Percentiles rank a stretch among this genome's conserved stretches.
Conservation (phyloP, 2,113 vertebrate genomes). For the Tinamus guttatus region DNA sequence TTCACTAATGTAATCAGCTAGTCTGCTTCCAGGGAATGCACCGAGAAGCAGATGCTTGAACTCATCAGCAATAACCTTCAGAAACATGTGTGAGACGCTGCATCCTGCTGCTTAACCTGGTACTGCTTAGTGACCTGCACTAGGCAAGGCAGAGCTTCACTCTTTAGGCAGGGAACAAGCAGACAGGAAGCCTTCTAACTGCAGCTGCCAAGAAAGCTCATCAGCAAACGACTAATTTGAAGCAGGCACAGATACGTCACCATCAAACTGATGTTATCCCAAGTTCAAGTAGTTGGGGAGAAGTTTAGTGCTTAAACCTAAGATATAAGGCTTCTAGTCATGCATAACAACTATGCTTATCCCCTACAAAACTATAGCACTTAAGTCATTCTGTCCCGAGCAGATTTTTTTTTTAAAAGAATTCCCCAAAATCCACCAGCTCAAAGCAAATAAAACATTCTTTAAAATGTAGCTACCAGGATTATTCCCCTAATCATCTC, state of each 20-base stretch:
- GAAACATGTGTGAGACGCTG: background rate
- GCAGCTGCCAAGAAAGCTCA: background rate
- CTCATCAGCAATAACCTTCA: background rate
- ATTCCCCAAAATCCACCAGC: background rate
- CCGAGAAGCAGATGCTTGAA: background rate
- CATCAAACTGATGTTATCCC: background rate
- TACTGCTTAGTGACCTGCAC: background rate
- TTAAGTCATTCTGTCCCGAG: background rate
- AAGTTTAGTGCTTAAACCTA: background rate
- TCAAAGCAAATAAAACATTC: background rate
- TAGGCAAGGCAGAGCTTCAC: background rate
- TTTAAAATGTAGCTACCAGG: background rate
- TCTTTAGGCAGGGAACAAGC: background rate
- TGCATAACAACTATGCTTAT: background rate
- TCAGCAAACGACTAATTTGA: background rate
- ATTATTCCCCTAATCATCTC: background rate
- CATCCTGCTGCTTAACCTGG: background rate
- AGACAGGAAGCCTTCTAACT: background rate
- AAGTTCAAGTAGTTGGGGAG: background rate
- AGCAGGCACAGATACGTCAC: background rate
- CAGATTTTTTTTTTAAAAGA: background rate
- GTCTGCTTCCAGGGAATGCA: background rate
- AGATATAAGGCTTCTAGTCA: background rate
- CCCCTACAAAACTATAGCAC: background rate
- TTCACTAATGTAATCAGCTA: fast-evolving